These are phyloP conservation scores for Pitangus sulphuratus DNA, from an alignment of 2,797 vertebrate genomes.

Conservation along the genomic window DNA sequence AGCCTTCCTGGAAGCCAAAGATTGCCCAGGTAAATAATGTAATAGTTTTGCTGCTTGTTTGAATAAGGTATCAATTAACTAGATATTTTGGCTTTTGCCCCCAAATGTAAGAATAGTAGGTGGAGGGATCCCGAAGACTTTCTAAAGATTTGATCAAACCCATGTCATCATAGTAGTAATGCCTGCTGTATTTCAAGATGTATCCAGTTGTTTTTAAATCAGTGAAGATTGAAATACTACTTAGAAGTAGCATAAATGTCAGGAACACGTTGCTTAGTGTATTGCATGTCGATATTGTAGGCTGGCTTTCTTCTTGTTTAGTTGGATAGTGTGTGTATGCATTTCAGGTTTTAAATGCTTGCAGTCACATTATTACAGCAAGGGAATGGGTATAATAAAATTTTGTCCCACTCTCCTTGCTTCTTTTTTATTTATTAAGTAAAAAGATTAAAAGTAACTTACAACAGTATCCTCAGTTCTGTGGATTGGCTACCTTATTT, in stretches of 20 bases:
- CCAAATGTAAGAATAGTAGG: not conserved
- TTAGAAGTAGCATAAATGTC: not conserved
- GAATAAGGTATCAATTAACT: not conserved
- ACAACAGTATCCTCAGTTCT: not conserved
- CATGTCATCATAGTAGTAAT: not conserved
- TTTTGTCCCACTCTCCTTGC: not conserved
- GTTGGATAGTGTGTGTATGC: not conserved
- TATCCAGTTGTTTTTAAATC: not conserved
- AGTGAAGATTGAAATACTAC: not conserved
- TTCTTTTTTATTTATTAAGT: not conserved
- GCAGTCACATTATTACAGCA: not conserved
- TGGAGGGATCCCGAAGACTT: not conserved
- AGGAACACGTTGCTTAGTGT: not conserved
- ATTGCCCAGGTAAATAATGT: slow-evolving; percentile 85
- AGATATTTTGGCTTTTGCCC: not conserved
- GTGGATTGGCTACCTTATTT: not conserved
- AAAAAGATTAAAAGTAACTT: not conserved
- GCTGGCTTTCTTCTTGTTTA: not conserved
- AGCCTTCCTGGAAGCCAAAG: slow-evolving; percentile 89
- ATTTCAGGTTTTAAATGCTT: not conserved
- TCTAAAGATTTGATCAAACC: not conserved
- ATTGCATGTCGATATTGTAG: not conserved
- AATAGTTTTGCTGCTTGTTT: not conserved
- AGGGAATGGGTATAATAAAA: not conserved
- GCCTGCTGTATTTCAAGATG: not conserved